phyloP scores from a whole-genome alignment of 1,140 invertebrate species.

The Leptonema lineaticorne region DNA sequence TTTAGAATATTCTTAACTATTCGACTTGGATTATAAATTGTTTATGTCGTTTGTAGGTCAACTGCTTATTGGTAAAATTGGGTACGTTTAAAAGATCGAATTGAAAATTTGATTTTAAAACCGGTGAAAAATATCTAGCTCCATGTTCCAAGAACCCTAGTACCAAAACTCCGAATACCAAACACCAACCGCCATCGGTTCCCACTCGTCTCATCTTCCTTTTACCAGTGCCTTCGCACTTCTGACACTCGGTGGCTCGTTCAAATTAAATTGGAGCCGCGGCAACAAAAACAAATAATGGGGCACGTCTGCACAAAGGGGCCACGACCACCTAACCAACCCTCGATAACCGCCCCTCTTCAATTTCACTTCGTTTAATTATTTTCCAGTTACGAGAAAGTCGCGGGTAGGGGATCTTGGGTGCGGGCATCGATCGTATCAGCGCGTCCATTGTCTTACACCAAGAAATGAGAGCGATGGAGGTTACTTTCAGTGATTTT shows the following conservation, averaged over 20 bases:
- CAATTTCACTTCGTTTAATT: constrained; percentile 19
- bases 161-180: too few relatives aligned
- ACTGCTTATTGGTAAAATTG: too few relatives aligned
- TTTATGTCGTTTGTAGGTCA: too few relatives aligned
- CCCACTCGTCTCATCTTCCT: too few relatives aligned
- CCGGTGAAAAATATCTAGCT: too few relatives aligned
- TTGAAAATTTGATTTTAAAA: too few relatives aligned
- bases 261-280: constrained; percentile 11
- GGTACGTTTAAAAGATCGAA: too few relatives aligned
- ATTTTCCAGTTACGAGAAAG: background rate
- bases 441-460: background rate
- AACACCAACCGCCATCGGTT: too few relatives aligned
- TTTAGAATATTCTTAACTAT: too few relatives aligned
- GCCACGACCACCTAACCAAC: background rate
- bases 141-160: too few relatives aligned
- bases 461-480: too few relatives aligned
- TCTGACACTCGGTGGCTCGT: background rate
- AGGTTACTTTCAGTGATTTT: background rate
- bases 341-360: background rate
- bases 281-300: constrained; percentile 15
- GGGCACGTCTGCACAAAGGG: background rate
- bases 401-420: background rate
- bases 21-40: too few relatives aligned
- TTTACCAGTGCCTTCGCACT: background rate
- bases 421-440: constrained; percentile 2